A percentile compares a stretch with the other conserved stretches of the same genome.
These are phyloP conservation scores for Tridacna gigas DNA, from an alignment of 2,888 invertebrate species.

Conservation along the genomic window DNA sequence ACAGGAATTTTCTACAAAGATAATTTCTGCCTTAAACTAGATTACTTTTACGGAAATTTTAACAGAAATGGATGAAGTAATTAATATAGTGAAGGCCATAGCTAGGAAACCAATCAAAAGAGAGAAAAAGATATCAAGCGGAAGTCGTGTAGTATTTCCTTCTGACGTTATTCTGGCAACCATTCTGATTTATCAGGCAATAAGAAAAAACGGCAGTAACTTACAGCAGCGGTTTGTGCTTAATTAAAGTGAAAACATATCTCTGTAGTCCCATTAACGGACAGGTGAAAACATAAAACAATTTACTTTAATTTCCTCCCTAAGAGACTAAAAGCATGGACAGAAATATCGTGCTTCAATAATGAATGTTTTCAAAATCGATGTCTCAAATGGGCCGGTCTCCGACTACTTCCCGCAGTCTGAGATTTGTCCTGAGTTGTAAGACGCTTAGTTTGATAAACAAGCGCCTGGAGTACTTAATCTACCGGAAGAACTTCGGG, in stretches of 20 bases:
- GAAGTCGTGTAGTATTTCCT: slow-evolving; percentile 12
- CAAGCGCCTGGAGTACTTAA: slow-evolving; percentile 14
- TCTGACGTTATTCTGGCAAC: slow-evolving; percentile 26
- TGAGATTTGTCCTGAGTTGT: slow-evolving; percentile 14
- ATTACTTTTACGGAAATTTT: no score
- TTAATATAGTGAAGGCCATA: no score
- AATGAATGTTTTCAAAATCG: slow-evolving; percentile 13
- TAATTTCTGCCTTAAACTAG: no score
- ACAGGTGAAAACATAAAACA: slow-evolving; percentile 58
- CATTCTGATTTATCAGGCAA: slow-evolving; percentile 43
- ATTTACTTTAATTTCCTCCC: slow-evolving; percentile 49
- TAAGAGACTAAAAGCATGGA: slow-evolving; percentile 12
- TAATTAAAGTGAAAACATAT: slow-evolving; percentile 45
- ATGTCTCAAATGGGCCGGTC: slow-evolving; percentile 2
- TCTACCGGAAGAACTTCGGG: slow-evolving; percentile 22
- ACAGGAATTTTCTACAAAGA: no score
- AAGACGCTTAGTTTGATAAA: slow-evolving; percentile 8
- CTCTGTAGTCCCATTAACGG: slow-evolving; percentile 32
- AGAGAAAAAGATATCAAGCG: neutral
- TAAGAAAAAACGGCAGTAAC: neutral
- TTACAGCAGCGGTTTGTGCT: slow-evolving; percentile 15
- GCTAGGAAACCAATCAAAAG: no score
- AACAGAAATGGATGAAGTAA: no score
- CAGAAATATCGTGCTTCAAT: slow-evolving; percentile 17
- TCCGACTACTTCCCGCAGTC: slow-evolving; percentile 7